These are phyloP conservation scores for Corythaixoides concolor DNA, from an alignment of 2,113 vertebrate species.

Conservation along the genomic window DNA sequence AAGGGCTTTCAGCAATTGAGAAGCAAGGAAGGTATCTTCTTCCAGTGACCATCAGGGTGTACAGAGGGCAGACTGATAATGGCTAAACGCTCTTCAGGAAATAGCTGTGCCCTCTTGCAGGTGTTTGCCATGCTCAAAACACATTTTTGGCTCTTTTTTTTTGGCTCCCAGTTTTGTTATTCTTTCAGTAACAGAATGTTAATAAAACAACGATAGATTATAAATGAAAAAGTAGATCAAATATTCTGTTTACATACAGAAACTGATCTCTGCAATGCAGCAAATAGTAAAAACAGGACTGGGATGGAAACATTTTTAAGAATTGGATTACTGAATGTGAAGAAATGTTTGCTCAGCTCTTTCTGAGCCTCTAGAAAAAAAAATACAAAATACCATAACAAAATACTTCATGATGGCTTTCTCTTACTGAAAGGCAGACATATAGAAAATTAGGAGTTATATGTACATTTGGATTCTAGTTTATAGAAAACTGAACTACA, in stretches of 20 bases:
- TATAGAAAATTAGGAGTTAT: not conserved
- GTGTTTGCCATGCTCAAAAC: not conserved
- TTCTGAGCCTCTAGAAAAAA: not conserved
- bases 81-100: not conserved
- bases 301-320: not conserved
- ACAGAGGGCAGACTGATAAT: not conserved
- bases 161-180: not conserved
- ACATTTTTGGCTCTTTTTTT: not conserved
- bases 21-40: not conserved
- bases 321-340: not conserved
- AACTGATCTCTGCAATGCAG: not conserved
- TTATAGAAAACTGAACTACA: not conserved
- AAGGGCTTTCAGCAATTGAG: not conserved
- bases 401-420: not conserved
- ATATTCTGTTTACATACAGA: not conserved
- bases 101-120: not conserved
- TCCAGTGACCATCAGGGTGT: not conserved
- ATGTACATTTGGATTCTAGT: not conserved
- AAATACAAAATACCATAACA: not conserved
- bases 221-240: not conserved
- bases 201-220: not conserved
- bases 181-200: not conserved
- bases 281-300: not conserved
- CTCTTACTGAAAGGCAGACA: not conserved
- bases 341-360: not conserved